Conservation (phyloP, 2,888 invertebrate species). For the Drosophila mercatorum region DNA sequence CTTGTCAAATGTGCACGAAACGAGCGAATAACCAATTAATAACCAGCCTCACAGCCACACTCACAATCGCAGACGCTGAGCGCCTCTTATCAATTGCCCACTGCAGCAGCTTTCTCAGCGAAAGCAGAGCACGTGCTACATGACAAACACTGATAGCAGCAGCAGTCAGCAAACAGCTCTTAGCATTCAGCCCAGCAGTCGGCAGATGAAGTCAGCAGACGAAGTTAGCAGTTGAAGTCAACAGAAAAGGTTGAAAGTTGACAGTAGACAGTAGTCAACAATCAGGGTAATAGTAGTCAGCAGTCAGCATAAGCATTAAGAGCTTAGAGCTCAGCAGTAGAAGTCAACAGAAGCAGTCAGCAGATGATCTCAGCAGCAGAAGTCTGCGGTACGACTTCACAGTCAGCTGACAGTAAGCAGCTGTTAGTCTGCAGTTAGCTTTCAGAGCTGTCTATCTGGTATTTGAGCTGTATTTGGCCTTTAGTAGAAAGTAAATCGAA, state of each 20-base stretch:
- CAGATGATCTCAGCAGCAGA: not conserved
- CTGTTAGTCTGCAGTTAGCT: not conserved
- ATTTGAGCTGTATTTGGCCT: not conserved
- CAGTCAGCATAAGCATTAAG: not conserved
- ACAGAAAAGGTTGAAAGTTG: not conserved
- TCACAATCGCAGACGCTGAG: constrained; percentile 3
- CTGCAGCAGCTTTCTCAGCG: constrained; percentile 30
- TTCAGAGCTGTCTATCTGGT: not conserved
- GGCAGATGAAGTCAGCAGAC: not conserved
- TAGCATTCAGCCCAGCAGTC: not conserved
- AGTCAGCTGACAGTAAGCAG: no score
- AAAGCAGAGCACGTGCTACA: constrained; percentile 37
- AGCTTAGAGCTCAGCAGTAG: not conserved
- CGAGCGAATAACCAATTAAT: constrained; percentile 42
- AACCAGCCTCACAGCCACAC: constrained; percentile 3
- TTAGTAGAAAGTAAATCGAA: not conserved
- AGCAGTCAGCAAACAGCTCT: not conserved
- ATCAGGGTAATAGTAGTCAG: not conserved
- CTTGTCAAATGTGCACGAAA: constrained; percentile 55
- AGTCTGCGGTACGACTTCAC: not conserved
- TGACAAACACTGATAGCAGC: constrained; percentile 29
- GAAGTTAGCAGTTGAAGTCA: not conserved
- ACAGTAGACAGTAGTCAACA: not conserved
- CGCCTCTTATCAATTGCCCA: constrained; percentile 35
- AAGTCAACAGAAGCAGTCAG: not conserved